Base-by-base conservation (phyloP, 2,888 invertebrate species). In the Nesidiocoris tenuis region DNA sequence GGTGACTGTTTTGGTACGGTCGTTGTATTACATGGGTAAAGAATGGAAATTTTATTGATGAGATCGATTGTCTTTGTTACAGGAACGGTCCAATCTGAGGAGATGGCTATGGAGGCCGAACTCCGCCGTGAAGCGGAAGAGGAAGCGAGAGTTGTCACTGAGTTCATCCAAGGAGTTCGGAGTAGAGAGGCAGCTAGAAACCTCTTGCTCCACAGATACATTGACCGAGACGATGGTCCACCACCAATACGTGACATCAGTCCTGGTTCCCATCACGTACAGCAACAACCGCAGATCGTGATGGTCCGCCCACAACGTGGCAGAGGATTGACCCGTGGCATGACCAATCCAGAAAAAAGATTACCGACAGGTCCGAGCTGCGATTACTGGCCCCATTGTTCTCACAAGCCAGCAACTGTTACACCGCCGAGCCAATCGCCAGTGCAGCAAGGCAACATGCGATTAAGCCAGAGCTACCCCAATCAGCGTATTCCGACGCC, bases 371-470 rank as follows among this genome's bases (percentile, higher is more conserved):
- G 76, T 17, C 77, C 78, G 77, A 79, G 76, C 12, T 89, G 89
- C 81, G 87, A 88, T 80, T 89, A 88, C 83, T 89, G 89, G 89
- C 88, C 89, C 17, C 86, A 87, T 75, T 87, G 87, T 80, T 84
- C 85, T 0, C 87, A 86, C 78, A 55, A 68, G 7, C 78, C 76
- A 18, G 61, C 39, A 71, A 55, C 74, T 72, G 55, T 83, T 82
- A 19, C 77, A 82, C 61, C 82, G 80, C 66, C 81, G 80, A 59
- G 81, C 82, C 77, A 82, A 23, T 83, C 82, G 66, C 83, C 7
- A 81, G 39, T 79, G 81, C 16, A 82, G 81, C 77, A 72, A 66
- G 81, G 82, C 21, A 82, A 82, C 59, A 77, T 80, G 74, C 77
- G 79, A 39, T 71, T 79, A 39, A 79, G 79, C 12, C 87, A 87